A percentile compares a stretch with the other conserved stretches of the same genome.
Evolutionary conservation across 2,797 vertebrate species (phyloP).

Genomic region (Heteromormyrus szaboi): DNA sequence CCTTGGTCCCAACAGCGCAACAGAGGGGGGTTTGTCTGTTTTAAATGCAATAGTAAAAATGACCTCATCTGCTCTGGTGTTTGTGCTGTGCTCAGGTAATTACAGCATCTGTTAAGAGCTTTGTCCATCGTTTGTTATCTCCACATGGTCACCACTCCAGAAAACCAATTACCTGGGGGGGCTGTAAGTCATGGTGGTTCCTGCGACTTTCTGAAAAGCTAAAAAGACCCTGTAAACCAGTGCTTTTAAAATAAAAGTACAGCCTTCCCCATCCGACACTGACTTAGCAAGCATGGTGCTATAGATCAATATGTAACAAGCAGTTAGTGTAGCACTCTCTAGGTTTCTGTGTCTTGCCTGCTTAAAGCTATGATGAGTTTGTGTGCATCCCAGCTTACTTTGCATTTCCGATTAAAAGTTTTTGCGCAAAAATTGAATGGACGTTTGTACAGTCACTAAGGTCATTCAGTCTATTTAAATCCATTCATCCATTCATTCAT

Average conservation of each 20-base stretch:
- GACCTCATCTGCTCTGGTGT: constrained; percentile 39
- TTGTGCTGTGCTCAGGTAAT: constrained; percentile 65
- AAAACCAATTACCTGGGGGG: constrained; percentile 68
- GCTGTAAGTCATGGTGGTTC: constrained; percentile 57
- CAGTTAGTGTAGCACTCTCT: neutral
- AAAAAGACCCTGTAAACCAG: constrained; percentile 36
- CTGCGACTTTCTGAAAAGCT: constrained; percentile 33
- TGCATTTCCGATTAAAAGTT: neutral
- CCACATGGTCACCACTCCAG: constrained; percentile 70
- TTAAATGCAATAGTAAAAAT: constrained; percentile 32
- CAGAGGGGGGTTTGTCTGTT: constrained; percentile 13
- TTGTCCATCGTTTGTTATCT: constrained; percentile 72
- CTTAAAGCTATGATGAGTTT: neutral
- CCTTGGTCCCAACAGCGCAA: constrained; percentile 7
- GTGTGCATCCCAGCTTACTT: neutral
- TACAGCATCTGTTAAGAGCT: constrained; percentile 72
- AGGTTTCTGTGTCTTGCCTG: neutral
- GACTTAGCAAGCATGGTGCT: neutral
- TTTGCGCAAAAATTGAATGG: neutral
- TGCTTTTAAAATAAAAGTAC: constrained; percentile 6
- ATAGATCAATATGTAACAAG: neutral
- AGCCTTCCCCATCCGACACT: neutral
- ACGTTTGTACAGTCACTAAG: neutral
- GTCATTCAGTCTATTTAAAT: constrained; percentile 22
- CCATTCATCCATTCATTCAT: constrained; percentile 25